These are phyloP conservation scores for Bombylius discolor DNA, from an alignment of 2,888 invertebrate genomes.

Conservation along the genomic window DNA sequence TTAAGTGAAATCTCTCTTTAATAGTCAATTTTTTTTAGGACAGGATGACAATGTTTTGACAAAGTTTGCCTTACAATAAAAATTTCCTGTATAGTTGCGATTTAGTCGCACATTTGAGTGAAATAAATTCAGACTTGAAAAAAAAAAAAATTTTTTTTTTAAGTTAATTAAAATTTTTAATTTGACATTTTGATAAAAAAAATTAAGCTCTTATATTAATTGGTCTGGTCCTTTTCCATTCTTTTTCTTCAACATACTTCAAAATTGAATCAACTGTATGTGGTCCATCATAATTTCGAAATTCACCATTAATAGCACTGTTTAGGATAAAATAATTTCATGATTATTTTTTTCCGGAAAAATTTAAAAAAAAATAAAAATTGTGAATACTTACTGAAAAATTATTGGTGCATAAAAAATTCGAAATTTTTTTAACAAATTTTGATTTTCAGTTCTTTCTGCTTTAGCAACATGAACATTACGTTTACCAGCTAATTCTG, in stretches of 20 bases:
- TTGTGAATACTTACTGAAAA: conserved; percentile 64
- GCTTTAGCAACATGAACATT: conserved; percentile 77
- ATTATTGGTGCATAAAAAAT: conserved; percentile 93
- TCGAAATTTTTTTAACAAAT: conserved; percentile 91
- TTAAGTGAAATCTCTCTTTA: too few relatives aligned
- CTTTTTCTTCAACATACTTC: conserved; percentile 70
- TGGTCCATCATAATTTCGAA: conserved; percentile 86
- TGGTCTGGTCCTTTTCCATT: conserved; percentile 77
- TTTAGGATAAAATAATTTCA: neutral
- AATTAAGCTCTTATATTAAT: too few relatives aligned
- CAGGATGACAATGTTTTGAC: too few relatives aligned
- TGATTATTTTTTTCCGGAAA: neutral
- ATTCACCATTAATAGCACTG: conserved; percentile 87
- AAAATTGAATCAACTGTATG: conserved; percentile 79
- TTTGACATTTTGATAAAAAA: too few relatives aligned
- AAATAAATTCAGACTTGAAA: too few relatives aligned
- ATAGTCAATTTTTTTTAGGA: too few relatives aligned
- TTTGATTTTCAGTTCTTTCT: conserved; percentile 85
- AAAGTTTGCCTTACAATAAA: too few relatives aligned
- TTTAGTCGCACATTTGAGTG: too few relatives aligned
- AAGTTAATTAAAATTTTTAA: too few relatives aligned
- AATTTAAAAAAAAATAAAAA: too few relatives aligned
- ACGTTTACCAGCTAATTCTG: conserved; percentile 55
- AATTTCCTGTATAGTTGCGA: too few relatives aligned
- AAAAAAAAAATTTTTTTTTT: too few relatives aligned